Percentiles rank a stretch among this genome's conserved stretches.
phyloP scores from a whole-genome alignment of 2,888 invertebrate species.

The Eumacrocentrus americanus region DNA sequence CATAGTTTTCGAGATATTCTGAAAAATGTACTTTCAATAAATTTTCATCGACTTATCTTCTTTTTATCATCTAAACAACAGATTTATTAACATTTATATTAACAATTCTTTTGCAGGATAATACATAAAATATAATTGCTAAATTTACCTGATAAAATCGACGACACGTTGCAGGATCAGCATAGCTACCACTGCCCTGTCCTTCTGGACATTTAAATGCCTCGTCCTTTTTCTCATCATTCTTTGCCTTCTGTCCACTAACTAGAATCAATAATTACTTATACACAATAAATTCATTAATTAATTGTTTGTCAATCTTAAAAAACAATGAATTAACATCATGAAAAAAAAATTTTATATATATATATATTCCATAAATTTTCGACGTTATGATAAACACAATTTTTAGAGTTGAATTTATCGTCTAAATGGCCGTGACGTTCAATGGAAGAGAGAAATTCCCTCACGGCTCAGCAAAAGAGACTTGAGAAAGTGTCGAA shows the following conservation, averaged over 20 bases:
- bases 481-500: slow-evolving; percentile 49
- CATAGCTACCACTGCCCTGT: slow-evolving; percentile 85
- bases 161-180: slow-evolving; percentile 86
- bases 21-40: neutral
- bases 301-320: no score
- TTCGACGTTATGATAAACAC: no score
- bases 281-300: no score
- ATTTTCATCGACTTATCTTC: no score
- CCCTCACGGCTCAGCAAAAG: slow-evolving; percentile 3
- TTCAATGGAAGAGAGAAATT: slow-evolving; percentile 13
- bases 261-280: slow-evolving; percentile 59
- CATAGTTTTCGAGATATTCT: neutral
- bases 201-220: slow-evolving; percentile 83
- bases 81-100: neutral
- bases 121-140: no score
- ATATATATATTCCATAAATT: no score
- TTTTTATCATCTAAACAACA: neutral
- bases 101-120: neutral
- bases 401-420: no score
- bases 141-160: slow-evolving; percentile 84
- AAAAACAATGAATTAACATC: no score
- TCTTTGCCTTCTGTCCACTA: slow-evolving; percentile 59
- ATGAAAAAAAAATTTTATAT: no score
- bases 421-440: neutral
- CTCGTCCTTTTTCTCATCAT: slow-evolving; percentile 67